Percentiles rank a stretch among this genome's conserved stretches.
Evolutionary conservation across 2,113 vertebrate species (phyloP).

Genomic region (Colistium nudipinnis): DNA sequence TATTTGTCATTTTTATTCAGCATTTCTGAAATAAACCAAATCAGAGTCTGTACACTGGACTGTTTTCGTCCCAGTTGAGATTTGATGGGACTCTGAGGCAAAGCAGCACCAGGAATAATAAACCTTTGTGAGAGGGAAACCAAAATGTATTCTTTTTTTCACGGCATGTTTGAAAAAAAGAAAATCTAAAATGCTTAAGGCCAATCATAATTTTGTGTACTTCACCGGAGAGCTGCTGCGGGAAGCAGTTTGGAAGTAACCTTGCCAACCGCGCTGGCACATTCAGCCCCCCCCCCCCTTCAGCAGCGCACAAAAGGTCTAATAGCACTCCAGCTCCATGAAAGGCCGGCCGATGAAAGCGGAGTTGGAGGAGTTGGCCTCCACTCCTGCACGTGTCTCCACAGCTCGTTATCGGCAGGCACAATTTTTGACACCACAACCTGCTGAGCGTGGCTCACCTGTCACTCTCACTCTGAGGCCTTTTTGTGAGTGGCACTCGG

Average conservation of each 20-base stretch:
- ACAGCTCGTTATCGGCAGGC: slow-evolving; percentile 56
- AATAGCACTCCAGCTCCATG: slow-evolving; percentile 72
- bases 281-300: slow-evolving; percentile 50
- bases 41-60: neutral
- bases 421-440: slow-evolving; percentile 43
- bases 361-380: slow-evolving; percentile 65
- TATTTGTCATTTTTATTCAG: slow-evolving; percentile 3
- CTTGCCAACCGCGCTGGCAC: slow-evolving; percentile 65
- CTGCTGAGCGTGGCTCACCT: slow-evolving; percentile 59
- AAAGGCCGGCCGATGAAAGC: slow-evolving; percentile 67
- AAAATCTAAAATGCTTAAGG: slow-evolving; percentile 47
- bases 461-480: slow-evolving; percentile 47
- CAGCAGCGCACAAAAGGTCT: slow-evolving; percentile 63
- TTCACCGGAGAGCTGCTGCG: slow-evolving; percentile 62
- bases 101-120: too few species aligned
- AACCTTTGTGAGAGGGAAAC: slow-evolving; percentile 6
- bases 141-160: slow-evolving; percentile 6
- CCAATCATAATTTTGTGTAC: slow-evolving; percentile 53
- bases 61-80: neutral
- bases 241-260: slow-evolving; percentile 58
- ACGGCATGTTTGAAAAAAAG: slow-evolving; percentile 37
- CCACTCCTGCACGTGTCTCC: slow-evolving; percentile 62
- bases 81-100: slow-evolving; percentile 5
- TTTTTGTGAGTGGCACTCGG: slow-evolving; percentile 20
- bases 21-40: slow-evolving; percentile 1